Percentiles rank a stretch among this genome's conserved stretches.
phyloP scores from a whole-genome alignment of 1,140 invertebrate genomes.

The Metopolophium dirhodum region DNA sequence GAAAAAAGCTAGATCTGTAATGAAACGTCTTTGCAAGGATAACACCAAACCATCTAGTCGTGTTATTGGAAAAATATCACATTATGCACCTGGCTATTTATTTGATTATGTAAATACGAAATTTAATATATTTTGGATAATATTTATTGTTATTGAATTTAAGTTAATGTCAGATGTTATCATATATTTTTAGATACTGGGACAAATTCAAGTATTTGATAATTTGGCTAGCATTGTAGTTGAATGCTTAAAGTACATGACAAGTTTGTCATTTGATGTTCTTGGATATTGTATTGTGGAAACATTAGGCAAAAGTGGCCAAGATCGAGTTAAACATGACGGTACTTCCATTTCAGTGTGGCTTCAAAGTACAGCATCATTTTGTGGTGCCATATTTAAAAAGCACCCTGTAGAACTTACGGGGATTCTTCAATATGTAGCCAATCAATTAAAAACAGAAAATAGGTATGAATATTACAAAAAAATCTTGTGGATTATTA shows the following conservation, averaged over 20 bases:
- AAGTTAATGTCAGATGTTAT: neutral
- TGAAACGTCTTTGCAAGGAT: conserved; percentile 98
- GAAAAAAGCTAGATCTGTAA: conserved; percentile 85
- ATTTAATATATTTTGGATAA: conserved; percentile 7
- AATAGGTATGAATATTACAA: conserved; percentile 77
- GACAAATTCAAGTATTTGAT: conserved; percentile 97
- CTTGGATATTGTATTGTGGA: conserved; percentile 95
- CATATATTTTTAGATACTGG: conserved; percentile 68
- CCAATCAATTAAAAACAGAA: conserved; percentile 94
- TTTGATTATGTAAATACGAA: conserved; percentile 90
- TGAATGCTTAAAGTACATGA: conserved; percentile 96
- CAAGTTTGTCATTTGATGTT: conserved; percentile 94
- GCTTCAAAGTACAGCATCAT: conserved; percentile 92
- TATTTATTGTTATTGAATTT: neutral
- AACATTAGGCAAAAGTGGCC: conserved; percentile 78
- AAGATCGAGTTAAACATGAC: conserved; percentile 82
- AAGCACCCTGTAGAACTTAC: conserved; percentile 97
- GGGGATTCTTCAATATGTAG: conserved; percentile 94
- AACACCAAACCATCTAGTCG: conserved; percentile 96
- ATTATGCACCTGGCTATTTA: conserved; percentile 91
- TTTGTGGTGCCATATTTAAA: conserved; percentile 94
- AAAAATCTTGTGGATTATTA: neutral
- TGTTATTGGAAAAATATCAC: conserved; percentile 94
- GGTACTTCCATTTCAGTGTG: conserved; percentile 94
- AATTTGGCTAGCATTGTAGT: conserved; percentile 97